These are phyloP conservation scores for Nemopilema nomurai DNA, from an alignment of 30 jellyfish, hydroid and myxozoan genomes.

Conservation along the genomic window DNA sequence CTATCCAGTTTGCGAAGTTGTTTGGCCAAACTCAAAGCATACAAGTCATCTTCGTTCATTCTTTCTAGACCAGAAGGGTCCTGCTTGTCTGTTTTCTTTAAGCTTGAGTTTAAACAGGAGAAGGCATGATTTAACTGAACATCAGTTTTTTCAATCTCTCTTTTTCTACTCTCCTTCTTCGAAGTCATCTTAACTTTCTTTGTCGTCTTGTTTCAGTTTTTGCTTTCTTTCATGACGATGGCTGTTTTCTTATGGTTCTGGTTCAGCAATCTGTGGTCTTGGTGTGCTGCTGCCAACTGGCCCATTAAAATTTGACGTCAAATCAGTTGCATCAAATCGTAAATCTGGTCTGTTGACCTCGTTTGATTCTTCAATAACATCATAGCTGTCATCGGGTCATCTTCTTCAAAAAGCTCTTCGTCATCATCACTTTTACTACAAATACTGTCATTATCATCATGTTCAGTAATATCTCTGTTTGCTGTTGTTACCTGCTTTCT, in stretches of 20 bases:
- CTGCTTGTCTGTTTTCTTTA: too few relatives aligned
- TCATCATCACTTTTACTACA: background rate
- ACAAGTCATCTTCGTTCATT: constrained; percentile 22
- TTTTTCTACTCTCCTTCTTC: background rate
- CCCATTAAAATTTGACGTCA: background rate
- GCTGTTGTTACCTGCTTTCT: background rate
- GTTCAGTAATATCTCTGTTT: background rate
- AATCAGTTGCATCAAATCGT: background rate
- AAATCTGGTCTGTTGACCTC: background rate
- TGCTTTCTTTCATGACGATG: background rate
- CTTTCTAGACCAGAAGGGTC: too few relatives aligned
- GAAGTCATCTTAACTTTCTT: background rate
- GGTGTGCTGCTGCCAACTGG: background rate
- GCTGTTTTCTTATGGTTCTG: background rate
- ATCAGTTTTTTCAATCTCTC: constrained; percentile 13
- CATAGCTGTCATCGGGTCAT: background rate
- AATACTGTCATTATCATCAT: background rate
- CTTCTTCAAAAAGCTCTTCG: background rate
- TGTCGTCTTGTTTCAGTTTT: background rate
- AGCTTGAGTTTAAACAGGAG: constrained; percentile 10
- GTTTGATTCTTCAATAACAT: background rate
- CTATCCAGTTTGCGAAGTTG: constrained; percentile 30
- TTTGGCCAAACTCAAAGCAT: constrained; percentile 27
- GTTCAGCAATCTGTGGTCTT: background rate
- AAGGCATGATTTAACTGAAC: constrained; percentile 15